Conservation (phyloP, 2,113 vertebrate genomes). For the Ibidorhyncha struthersii region DNA sequence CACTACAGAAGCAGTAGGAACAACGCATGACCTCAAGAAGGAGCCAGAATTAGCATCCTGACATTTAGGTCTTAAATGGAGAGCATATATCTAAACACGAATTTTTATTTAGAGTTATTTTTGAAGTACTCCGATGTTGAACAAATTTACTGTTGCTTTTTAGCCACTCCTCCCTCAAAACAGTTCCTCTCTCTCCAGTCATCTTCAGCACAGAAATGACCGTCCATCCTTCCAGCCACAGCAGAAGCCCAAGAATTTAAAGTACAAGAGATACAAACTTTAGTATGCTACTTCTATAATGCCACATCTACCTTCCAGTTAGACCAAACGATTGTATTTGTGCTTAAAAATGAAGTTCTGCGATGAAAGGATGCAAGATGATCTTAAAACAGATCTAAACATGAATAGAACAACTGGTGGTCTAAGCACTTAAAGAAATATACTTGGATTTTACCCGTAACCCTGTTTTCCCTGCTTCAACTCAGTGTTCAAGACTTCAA, state of each 20-base stretch:
- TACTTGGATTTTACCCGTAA: neutral
- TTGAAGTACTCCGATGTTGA: neutral
- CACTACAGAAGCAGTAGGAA: neutral
- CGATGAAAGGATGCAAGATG: neutral
- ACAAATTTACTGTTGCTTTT: neutral
- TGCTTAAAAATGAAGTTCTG: neutral
- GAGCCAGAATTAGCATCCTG: neutral
- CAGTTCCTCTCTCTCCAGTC: neutral
- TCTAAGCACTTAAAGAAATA: neutral
- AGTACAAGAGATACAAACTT: neutral
- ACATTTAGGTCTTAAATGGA: neutral
- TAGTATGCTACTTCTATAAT: neutral
- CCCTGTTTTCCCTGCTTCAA: too few species aligned
- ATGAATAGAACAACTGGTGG: neutral
- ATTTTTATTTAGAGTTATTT: neutral
- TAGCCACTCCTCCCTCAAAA: neutral
- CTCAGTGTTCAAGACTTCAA: neutral
- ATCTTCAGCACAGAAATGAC: neutral
- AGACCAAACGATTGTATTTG: neutral
- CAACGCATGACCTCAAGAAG: neutral
- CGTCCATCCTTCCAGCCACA: neutral
- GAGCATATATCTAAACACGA: fast-evolving
- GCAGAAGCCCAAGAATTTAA: neutral
- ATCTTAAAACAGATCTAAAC: neutral
- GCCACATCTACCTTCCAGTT: neutral